A percentile compares a stretch with the other conserved stretches of the same genome.
These are phyloP conservation scores for Colletes gigas DNA, from an alignment of 1,140 invertebrate species.

Conservation along the genomic window DNA sequence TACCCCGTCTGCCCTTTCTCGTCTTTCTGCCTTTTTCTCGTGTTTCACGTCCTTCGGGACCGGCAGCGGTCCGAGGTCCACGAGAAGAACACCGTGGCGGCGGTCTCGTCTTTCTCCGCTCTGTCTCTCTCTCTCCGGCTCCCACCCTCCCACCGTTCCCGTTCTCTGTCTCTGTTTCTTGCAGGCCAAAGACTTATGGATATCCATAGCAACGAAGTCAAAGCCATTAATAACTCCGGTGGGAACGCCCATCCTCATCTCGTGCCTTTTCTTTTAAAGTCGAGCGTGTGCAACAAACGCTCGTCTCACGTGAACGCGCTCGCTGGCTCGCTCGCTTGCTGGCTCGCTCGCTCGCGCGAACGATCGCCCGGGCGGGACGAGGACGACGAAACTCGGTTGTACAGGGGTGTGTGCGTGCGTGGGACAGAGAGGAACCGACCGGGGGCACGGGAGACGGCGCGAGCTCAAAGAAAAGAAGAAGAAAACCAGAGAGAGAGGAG, in stretches of 20 bases:
- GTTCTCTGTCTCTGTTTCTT: conserved; percentile 51
- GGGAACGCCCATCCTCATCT: conserved; percentile 80
- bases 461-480: not conserved
- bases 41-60: conserved; percentile 65
- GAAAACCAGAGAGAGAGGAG: conserved; percentile 41
- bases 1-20: conserved; percentile 44
- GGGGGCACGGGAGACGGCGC: not conserved
- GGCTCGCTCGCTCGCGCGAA: conserved; percentile 17
- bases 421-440: conserved; percentile 25
- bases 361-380: conserved; percentile 8
- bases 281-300: conserved; percentile 73
- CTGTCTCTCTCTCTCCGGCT: conserved; percentile 34
- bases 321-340: conserved; percentile 18
- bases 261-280: conserved; percentile 81
- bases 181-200: conserved; percentile 80
- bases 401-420: conserved; percentile 14
- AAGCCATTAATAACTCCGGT: conserved; percentile 81
- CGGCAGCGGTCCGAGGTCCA: conserved; percentile 59
- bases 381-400: conserved; percentile 28
- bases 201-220: conserved; percentile 82
- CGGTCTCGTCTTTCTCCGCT: conserved; percentile 44
- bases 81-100: conserved; percentile 48
- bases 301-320: conserved; percentile 65
- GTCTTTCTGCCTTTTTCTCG: conserved; percentile 64
- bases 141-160: conserved; percentile 38